Evolutionary conservation across 2,888 invertebrate genomes (phyloP).

Genomic region (Xylocampa areola): DNA sequence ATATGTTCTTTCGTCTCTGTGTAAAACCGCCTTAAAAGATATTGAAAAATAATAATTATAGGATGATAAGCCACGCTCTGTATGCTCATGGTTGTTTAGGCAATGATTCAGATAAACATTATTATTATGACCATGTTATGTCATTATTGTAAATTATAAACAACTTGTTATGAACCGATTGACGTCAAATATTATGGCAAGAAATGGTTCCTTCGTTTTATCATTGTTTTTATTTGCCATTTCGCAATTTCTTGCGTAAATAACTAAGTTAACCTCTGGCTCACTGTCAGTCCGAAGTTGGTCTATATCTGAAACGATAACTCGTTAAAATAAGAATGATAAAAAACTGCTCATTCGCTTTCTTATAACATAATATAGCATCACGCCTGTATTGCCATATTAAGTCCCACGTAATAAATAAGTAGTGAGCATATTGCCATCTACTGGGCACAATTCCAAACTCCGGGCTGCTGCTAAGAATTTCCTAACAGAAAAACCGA

Average conservation of each 20-base stretch:
- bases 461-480: no score
- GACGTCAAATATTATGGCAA: constrained; percentile 30
- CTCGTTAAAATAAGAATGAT: no score
- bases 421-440: no score
- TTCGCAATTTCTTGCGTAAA: constrained; percentile 3
- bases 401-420: no score
- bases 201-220: background rate
- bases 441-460: no score
- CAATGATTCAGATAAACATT: constrained; percentile 13
- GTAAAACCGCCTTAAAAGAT: background rate
- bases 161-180: constrained; percentile 13
- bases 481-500: no score
- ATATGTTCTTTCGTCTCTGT: background rate
- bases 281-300: no score
- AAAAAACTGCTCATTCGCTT: no score
- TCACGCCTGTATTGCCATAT: no score
- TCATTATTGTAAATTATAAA: constrained; percentile 14
- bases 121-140: background rate
- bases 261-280: no score
- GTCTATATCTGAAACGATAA: no score
- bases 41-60: background rate
- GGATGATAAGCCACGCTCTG: background rate
- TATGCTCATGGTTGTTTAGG: constrained; percentile 3
- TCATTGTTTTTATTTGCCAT: constrained; percentile 28
- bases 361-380: no score